Conservation (phyloP, 2,113 vertebrate genomes). For the Naja naja region DNA sequence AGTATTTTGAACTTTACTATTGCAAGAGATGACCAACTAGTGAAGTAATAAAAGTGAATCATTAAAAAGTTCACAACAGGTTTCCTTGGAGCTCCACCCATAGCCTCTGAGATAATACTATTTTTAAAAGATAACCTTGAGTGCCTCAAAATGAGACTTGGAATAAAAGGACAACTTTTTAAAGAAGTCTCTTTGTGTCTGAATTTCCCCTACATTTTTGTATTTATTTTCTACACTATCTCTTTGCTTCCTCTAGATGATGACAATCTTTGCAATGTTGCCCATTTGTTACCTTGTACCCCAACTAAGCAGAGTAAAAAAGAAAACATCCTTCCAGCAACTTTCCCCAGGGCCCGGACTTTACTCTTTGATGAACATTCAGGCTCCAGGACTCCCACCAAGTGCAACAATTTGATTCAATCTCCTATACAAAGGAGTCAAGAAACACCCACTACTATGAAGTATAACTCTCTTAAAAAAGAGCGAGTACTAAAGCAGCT, state of each 20-base stretch:
- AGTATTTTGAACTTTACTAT: background rate
- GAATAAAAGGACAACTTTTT: background rate
- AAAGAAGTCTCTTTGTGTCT: background rate
- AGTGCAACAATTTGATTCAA: background rate
- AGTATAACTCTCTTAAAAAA: background rate
- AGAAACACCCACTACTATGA: constrained; percentile 57
- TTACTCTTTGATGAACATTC: constrained; percentile 62
- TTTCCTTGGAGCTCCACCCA: background rate
- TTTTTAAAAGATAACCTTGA: background rate
- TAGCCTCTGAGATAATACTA: background rate
- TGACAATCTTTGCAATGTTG: constrained; percentile 87
- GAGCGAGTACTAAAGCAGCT: constrained; percentile 54
- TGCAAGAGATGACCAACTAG: background rate
- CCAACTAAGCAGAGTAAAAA: constrained; percentile 81
- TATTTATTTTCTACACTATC: background rate
- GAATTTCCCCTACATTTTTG: background rate
- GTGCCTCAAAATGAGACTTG: background rate
- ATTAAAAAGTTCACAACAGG: background rate
- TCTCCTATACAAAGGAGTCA: constrained; percentile 4
- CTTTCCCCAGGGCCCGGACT: constrained; percentile 49
- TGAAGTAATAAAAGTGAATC: background rate
- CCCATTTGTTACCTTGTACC: constrained; percentile 68
- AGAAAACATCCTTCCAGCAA: constrained; percentile 66
- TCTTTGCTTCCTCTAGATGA: constrained; percentile 70
- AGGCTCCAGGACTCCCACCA: constrained; percentile 46